These are phyloP conservation scores for Phragmatobia fuliginosa DNA, from an alignment of 2,888 invertebrate genomes.

Conservation along the genomic window DNA sequence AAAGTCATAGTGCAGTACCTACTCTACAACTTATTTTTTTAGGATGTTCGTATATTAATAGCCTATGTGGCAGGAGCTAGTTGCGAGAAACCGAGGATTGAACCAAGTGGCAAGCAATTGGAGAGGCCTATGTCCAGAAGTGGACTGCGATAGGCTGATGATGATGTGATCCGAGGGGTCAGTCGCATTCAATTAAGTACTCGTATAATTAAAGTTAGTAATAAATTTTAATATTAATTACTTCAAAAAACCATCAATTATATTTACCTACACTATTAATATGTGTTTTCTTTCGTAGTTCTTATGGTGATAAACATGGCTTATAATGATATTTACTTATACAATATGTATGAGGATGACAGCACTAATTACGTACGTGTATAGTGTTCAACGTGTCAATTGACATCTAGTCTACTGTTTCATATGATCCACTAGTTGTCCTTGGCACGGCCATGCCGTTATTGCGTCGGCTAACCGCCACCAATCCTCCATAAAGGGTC, in stretches of 20 bases:
- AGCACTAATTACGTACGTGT: neutral
- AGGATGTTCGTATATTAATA: neutral
- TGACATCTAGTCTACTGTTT: neutral
- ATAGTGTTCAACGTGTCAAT: neutral
- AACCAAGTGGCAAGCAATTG: too few species aligned
- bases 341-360: neutral
- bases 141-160: too few species aligned
- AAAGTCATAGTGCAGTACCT: neutral
- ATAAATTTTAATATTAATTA: too few species aligned
- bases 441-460: too few species aligned
- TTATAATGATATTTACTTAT: neutral
- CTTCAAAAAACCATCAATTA: neutral
- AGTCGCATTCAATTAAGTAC: neutral
- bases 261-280: neutral
- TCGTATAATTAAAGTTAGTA: too few species aligned
- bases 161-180: too few species aligned
- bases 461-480: too few species aligned
- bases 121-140: too few species aligned
- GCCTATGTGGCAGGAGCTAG: too few species aligned
- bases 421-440: neutral
- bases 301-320: neutral
- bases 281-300: neutral
- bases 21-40: neutral
- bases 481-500: too few species aligned
- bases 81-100: too few species aligned